A percentile compares a stretch with the other conserved stretches of the same genome.
phyloP scores from a whole-genome alignment of 2,888 invertebrate genomes.

The Therioaphis trifolii region DNA sequence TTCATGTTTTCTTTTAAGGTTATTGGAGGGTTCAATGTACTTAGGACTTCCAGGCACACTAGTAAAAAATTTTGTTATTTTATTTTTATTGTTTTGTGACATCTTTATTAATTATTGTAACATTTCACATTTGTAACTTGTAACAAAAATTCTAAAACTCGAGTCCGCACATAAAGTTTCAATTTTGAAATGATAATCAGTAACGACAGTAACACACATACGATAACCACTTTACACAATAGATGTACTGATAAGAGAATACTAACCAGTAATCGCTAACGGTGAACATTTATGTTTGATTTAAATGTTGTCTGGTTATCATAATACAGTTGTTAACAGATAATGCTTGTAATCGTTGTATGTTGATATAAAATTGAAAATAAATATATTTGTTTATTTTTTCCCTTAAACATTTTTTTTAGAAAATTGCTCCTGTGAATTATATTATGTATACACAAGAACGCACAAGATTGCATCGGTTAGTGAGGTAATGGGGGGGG shows the following conservation, averaged over 20 bases:
- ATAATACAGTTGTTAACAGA: no score
- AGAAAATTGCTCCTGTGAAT: constrained; percentile 14
- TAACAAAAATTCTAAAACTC: constrained; percentile 1
- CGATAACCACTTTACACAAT: no score
- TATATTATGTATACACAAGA: constrained; percentile 6
- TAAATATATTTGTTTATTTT: not conserved
- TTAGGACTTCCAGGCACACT: constrained; percentile 14
- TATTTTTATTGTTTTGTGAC: constrained; percentile 17
- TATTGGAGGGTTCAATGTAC: constrained; percentile 12
- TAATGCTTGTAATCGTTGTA: no score
- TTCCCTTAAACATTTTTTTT: not conserved
- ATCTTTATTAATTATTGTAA: constrained; percentile 30
- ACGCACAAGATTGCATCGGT: not conserved
- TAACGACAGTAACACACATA: no score
- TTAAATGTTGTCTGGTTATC: no score
- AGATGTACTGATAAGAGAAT: no score
- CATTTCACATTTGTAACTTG: no score
- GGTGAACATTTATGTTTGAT: no score
- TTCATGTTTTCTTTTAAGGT: constrained; percentile 20
- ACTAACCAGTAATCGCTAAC: no score
- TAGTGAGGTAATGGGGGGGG: constrained; percentile 14
- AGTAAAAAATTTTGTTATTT: constrained; percentile 9
- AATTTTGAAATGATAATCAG: no score
- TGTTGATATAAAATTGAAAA: no score
- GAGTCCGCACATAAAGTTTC: not conserved